phyloP scores from a whole-genome alignment of 2,888 invertebrate genomes.

The Acanthosepion lycidas region DNA sequence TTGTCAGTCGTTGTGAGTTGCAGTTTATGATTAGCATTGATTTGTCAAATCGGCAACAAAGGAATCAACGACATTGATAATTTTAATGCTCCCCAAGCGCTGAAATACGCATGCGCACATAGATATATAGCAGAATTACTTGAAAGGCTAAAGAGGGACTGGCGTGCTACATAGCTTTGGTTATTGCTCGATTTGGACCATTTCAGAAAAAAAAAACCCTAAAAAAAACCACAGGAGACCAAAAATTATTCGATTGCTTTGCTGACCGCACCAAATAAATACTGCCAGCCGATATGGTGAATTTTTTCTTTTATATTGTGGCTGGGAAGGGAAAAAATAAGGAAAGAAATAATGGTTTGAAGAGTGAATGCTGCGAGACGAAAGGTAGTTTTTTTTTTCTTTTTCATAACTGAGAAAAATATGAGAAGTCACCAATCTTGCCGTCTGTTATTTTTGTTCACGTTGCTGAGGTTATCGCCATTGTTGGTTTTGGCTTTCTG shows the following conservation, averaged over 20 bases:
- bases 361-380: background rate
- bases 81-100: too few species aligned
- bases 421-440: background rate
- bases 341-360: background rate
- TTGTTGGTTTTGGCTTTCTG: background rate
- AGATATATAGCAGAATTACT: background rate
- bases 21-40: background rate
- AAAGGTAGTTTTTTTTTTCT: too few species aligned
- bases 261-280: slow-evolving; percentile 7
- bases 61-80: background rate
- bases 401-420: background rate
- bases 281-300: background rate
- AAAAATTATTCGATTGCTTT: background rate
- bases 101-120: background rate
- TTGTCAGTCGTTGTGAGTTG: too few species aligned
- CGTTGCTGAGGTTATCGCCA: background rate
- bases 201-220: background rate
- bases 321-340: background rate
- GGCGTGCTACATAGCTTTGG: background rate
- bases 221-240: background rate
- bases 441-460: background rate
- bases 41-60: background rate
- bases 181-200: background rate
- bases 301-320: background rate
- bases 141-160: background rate